Percentiles rank a stretch among this genome's conserved stretches.
Conservation (phyloP, 2,888 invertebrate genomes). For the Anthophora plumipes region DNA sequence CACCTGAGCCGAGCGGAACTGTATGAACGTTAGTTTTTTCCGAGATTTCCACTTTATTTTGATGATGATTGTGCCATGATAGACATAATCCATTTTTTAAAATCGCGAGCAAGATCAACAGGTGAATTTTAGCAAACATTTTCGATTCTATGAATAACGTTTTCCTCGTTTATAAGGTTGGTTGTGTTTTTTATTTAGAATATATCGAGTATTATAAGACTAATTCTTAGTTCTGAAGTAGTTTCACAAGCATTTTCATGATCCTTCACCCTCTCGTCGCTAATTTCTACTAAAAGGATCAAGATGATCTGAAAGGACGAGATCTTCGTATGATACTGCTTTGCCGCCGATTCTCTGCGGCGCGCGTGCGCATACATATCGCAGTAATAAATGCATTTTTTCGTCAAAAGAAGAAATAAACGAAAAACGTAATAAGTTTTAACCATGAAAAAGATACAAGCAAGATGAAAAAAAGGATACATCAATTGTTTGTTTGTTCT, state of each 20-base stretch:
- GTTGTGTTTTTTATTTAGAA: neutral
- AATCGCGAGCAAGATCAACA: conserved; percentile 34
- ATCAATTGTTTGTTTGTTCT: neutral
- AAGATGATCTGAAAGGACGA: neutral
- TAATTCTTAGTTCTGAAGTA: neutral
- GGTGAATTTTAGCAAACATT: conserved; percentile 24
- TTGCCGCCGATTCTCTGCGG: conserved; percentile 52
- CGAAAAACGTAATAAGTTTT: neutral
- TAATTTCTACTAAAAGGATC: conserved; percentile 41
- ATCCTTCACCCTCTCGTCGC: neutral
- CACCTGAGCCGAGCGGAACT: conserved; percentile 81
- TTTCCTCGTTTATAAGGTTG: neutral
- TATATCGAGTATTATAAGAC: neutral
- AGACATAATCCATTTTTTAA: conserved; percentile 26
- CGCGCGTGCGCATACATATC: conserved; percentile 18
- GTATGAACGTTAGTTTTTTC: conserved; percentile 70
- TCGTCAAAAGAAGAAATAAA: neutral
- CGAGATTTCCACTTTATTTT: neutral
- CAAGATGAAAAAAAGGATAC: neutral
- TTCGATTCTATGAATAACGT: neutral
- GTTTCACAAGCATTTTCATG: neutral
- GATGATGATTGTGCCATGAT: conserved; percentile 35
- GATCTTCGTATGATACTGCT: conserved; percentile 33
- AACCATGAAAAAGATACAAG: neutral
- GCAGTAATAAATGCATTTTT: neutral